Evolutionary conservation across 2,888 invertebrate species (phyloP).

Genomic region (Rhogogaster chlorosoma): DNA sequence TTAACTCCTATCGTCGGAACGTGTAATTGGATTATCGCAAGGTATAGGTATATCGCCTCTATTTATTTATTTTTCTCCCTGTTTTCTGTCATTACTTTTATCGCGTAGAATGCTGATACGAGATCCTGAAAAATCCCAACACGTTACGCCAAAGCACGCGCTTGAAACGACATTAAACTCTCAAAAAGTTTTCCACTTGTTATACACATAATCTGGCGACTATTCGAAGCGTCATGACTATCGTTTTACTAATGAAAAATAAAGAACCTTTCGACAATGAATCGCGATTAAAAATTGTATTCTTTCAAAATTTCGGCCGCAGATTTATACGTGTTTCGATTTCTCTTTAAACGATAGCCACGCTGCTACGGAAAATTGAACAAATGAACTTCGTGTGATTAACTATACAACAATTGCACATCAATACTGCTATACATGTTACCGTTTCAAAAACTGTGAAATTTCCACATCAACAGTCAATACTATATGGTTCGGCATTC

Average conservation of each 20-base stretch:
- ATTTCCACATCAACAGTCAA: slow-evolving; percentile 12
- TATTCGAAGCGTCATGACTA: slow-evolving; percentile 5
- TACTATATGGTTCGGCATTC: background rate
- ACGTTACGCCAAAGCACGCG: slow-evolving; percentile 9
- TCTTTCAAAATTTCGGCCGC: background rate
- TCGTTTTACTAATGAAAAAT: background rate
- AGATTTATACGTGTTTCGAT: background rate
- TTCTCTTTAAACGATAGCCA: background rate
- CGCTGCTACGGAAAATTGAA: background rate
- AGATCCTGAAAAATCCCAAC: slow-evolving; percentile 13
- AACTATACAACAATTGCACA: slow-evolving; percentile 6
- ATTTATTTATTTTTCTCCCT: background rate
- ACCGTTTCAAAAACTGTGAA: slow-evolving; percentile 15
- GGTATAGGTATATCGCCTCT: background rate
- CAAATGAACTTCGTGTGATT: background rate
- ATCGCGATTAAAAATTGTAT: background rate
- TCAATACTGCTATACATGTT: background rate
- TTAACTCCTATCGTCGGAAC: background rate
- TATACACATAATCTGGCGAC: background rate
- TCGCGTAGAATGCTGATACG: background rate
- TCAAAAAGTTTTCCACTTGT: background rate
- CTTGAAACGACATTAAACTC: background rate
- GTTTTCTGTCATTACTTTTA: background rate
- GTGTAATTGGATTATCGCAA: slow-evolving; percentile 9
- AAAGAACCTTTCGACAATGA: background rate